Evolutionary conservation across 2,888 invertebrate genomes (phyloP).

Genomic region (Eupeodes latifasciatus): DNA sequence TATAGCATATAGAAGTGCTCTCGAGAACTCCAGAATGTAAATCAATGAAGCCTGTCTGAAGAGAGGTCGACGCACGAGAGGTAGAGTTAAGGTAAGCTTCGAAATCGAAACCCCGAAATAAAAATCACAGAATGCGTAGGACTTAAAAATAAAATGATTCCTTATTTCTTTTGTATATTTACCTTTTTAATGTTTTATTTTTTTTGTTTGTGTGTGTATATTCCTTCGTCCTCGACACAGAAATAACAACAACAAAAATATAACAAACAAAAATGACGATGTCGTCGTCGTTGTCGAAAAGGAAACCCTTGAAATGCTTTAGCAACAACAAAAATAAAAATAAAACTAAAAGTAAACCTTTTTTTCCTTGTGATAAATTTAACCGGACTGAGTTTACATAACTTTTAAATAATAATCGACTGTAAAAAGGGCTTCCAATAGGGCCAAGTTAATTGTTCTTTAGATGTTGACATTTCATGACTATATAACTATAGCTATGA

Average conservation of each 20-base stretch:
- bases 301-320: constrained; percentile 35
- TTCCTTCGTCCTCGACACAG: neutral
- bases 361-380: constrained; percentile 7
- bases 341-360: neutral
- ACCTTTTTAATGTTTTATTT: neutral
- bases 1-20: constrained; percentile 21
- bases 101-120: constrained; percentile 28
- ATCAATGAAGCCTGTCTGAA: constrained; percentile 63
- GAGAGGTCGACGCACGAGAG: neutral
- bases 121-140: constrained; percentile 15
- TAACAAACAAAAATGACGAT: neutral
- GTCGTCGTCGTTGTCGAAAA: neutral
- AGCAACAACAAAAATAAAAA: neutral
- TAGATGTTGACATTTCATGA: constrained; percentile 27
- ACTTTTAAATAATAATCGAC: constrained; percentile 19
- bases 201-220: neutral
- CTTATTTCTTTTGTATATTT: neutral
- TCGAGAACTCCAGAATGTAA: constrained; percentile 15
- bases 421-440: constrained; percentile 32
- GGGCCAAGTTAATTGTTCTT: constrained; percentile 15
- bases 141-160: constrained; percentile 26
- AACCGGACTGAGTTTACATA: constrained; percentile 12
- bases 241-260: constrained; percentile 1
- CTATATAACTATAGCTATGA: no score
- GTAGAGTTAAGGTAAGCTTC: neutral